These are phyloP conservation scores for Neomorphus geoffroyi DNA, from an alignment of 2,797 vertebrate species.

Conservation along the genomic window DNA sequence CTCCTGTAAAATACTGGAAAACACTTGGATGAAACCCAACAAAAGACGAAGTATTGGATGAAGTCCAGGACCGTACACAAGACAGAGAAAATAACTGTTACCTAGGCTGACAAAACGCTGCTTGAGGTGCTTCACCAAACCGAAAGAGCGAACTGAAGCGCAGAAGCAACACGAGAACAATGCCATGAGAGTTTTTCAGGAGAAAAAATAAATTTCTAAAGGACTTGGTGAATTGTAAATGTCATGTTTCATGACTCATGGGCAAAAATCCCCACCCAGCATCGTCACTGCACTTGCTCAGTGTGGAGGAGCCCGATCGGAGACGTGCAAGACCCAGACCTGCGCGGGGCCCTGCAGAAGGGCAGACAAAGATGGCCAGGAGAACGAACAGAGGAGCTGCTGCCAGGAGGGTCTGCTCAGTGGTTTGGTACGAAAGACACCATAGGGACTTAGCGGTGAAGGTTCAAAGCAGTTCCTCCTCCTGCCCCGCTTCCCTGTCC, in stretches of 20 bases:
- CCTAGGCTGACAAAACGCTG: background rate
- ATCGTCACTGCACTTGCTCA: background rate
- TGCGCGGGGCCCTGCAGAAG: rapidly evolving
- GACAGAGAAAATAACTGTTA: background rate
- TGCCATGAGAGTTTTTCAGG: background rate
- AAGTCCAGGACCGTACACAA: background rate
- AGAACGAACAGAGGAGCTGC: background rate
- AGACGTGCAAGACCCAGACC: rapidly evolving
- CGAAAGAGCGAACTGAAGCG: background rate
- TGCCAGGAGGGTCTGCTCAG: background rate
- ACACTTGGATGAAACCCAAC: background rate
- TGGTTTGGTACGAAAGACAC: background rate
- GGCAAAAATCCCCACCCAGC: background rate
- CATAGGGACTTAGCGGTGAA: background rate
- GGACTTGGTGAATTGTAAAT: background rate
- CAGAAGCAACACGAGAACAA: background rate
- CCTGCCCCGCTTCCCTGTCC: background rate
- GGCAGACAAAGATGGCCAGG: background rate
- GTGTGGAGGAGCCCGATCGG: background rate
- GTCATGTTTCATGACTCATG: background rate
- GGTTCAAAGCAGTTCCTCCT: background rate
- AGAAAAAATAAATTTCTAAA: background rate
- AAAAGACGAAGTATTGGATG: background rate
- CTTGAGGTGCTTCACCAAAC: background rate
- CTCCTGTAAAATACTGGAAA: background rate